A percentile compares a stretch with the other conserved stretches of the same genome.
These are phyloP conservation scores for Drosophila antonietae DNA, from an alignment of 2,888 invertebrate species.

Conservation along the genomic window DNA sequence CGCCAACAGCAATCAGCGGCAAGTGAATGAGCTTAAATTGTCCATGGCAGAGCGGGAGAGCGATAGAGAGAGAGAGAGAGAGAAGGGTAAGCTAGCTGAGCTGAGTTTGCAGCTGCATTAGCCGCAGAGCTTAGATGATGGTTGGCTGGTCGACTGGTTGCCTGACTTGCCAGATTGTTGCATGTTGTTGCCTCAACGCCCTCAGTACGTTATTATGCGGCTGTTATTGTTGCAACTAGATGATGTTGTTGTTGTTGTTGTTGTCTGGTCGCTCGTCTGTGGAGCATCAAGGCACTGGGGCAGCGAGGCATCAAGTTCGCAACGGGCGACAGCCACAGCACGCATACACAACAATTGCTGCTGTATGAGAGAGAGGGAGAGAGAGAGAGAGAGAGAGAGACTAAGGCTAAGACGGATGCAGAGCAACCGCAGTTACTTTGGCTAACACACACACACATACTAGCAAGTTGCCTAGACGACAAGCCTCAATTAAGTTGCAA, in stretches of 20 bases:
- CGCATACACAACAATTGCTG: constrained; percentile 35
- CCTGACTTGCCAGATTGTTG: constrained; percentile 48
- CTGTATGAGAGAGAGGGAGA: neutral
- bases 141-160: constrained; percentile 28
- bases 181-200: constrained; percentile 74
- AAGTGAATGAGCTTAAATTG: constrained; percentile 79
- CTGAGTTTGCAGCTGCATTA: constrained; percentile 40
- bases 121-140: constrained; percentile 54
- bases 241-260: constrained; percentile 47
- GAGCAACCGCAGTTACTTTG: constrained; percentile 75
- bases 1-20: constrained; percentile 76
- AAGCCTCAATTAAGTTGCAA: constrained; percentile 81
- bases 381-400: constrained; percentile 1
- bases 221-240: constrained; percentile 47
- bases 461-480: constrained; percentile 67
- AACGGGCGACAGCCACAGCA: constrained; percentile 61
- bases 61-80: neutral
- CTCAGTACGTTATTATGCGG: constrained; percentile 76
- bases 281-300: constrained; percentile 83
- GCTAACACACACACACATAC: constrained; percentile 27
- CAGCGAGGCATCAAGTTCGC: constrained; percentile 83
- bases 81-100: neutral
- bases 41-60: constrained; percentile 43
- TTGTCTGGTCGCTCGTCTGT: constrained; percentile 74
- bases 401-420: constrained; percentile 40